A percentile compares a stretch with the other conserved stretches of the same genome.
These are phyloP conservation scores for Hippocampus abdominalis DNA, from an alignment of 2,113 vertebrate genomes.

Conservation along the genomic window DNA sequence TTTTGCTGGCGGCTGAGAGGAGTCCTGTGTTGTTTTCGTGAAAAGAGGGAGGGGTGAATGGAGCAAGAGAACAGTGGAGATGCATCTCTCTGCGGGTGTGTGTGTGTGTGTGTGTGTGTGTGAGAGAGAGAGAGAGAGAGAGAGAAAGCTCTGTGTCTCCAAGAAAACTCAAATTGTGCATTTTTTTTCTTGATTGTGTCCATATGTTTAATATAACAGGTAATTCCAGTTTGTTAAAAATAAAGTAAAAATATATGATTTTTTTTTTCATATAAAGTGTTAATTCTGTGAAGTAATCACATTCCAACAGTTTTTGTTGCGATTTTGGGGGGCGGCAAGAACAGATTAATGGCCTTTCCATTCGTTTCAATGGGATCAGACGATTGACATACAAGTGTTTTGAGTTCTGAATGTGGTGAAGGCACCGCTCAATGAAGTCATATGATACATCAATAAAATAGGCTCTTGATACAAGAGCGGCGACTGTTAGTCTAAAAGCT, in stretches of 20 bases:
- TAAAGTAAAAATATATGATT: no score
- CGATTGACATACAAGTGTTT: neutral
- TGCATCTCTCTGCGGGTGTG: slow-evolving; percentile 41
- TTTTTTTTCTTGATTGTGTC: slow-evolving; percentile 22
- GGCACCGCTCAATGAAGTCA: neutral
- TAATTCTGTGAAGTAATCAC: neutral
- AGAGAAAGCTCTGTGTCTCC: slow-evolving; percentile 2
- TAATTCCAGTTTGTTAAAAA: neutral
- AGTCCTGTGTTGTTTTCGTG: slow-evolving; percentile 62
- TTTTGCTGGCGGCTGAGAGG: slow-evolving; percentile 61
- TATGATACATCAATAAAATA: neutral
- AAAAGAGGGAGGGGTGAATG: slow-evolving; percentile 54
- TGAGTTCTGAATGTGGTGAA: neutral
- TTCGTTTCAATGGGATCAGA: neutral
- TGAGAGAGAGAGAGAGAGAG: neutral
- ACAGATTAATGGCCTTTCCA: neutral
- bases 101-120: neutral
- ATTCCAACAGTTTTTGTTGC: neutral
- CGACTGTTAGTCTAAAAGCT: neutral
- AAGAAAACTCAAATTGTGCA: slow-evolving; percentile 56
- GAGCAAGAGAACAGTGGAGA: slow-evolving; percentile 55
- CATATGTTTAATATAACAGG: neutral
- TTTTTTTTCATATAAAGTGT: neutral
- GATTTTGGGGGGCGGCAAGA: neutral
- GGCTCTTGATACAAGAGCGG: neutral